Evolutionary conservation across 2,797 vertebrate species (phyloP), one percentile per base, ranked within the genome.

Genomic region (Gadopsis bispinosus): DNA sequence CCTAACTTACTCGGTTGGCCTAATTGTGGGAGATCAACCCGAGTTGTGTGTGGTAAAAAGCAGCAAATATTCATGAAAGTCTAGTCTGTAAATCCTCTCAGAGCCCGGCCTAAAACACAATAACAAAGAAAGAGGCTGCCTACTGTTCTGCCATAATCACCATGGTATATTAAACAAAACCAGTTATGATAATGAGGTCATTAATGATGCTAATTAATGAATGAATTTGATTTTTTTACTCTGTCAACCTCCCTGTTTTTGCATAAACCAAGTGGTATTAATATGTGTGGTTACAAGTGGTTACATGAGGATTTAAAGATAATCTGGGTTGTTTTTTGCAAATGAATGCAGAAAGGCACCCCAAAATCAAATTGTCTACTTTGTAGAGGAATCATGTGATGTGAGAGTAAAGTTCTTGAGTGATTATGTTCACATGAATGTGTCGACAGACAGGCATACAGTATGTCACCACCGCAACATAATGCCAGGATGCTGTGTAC

Each of bases 1-100:
- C 58, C 64, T 11, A 77, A 75, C 51, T 35, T 73, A 80, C 74
- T 82, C 63, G 3, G 56, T 71, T 84, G 83, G 75, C 80, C 85
- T 85, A 87, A 90, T 89, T 91, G 88, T 84, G 58, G 51, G 54
- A 85, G 68, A 89, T 77, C 75, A 85, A 73, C 70, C 47, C 37
- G 17, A 78, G 64, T 69, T 54, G 69, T 87, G 81, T 83, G 67
- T 73, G 85, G 77, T 61, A 80, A 86, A 88, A 87, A 80, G 17
- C 62, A 51, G 72, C 48, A 91, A 90, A 90, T 88, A 90, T 89
- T 92, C 80, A 91, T 89, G 81, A 86, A 89, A 84, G 73, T 84
- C 63, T 81, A 5, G 55, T 79, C 61, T 87, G 73, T 68, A 77
- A 88, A 81, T 77, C 81, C 69, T 83, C 78, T 86, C 50, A 79